phyloP scores from a whole-genome alignment of 2,113 vertebrate genomes.

The Tachysurus fulvidraco region DNA sequence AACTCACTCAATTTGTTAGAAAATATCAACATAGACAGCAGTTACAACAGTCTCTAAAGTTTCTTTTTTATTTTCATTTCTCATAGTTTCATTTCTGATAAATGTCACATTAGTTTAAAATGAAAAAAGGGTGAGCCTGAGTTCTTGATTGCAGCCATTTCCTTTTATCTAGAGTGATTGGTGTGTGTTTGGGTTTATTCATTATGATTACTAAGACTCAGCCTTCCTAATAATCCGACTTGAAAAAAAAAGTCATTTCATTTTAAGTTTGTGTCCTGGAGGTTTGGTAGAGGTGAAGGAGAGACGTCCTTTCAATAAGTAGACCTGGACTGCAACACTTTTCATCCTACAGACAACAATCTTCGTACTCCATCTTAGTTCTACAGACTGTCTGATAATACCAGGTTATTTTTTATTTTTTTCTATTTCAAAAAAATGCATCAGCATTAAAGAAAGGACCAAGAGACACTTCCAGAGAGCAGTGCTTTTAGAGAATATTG shows the following conservation, averaged over 20 bases:
- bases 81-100: not conserved
- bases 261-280: not conserved
- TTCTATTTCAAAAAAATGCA: not conserved
- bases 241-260: not conserved
- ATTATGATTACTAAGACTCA: not conserved
- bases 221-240: not conserved
- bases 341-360: not conserved
- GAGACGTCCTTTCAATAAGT: not conserved
- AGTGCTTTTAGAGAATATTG: not conserved
- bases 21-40: too few species aligned
- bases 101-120: not conserved
- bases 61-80: too few species aligned
- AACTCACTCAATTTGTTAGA: too few species aligned
- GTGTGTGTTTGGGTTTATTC: not conserved
- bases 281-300: not conserved
- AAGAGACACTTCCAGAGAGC: not conserved
- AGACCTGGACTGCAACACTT: not conserved
- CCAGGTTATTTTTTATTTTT: not conserved
- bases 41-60: too few species aligned
- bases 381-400: not conserved
- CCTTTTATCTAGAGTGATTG: not conserved
- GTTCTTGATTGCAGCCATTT: not conserved
- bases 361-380: not conserved
- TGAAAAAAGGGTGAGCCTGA: not conserved
- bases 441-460: not conserved